A percentile compares a stretch with the other conserved stretches of the same genome.
Evolutionary conservation across 2,888 invertebrate genomes (phyloP).

Genomic region (Eristalis tenax): DNA sequence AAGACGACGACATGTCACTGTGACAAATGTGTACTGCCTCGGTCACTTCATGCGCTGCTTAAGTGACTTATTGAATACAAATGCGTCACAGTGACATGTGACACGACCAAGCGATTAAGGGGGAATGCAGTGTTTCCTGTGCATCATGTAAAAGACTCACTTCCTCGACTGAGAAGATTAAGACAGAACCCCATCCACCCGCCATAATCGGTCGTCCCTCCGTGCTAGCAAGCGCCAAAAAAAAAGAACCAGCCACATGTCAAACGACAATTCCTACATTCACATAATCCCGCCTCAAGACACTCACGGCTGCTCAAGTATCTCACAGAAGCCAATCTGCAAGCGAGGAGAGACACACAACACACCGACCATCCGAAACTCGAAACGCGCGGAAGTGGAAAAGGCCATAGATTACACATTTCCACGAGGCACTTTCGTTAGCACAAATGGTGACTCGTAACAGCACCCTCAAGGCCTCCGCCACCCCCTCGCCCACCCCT

Average conservation of each 20-base stretch:
- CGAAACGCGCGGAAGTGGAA: conserved; percentile 61
- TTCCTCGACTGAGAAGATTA: neutral
- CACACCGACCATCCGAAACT: conserved; percentile 55
- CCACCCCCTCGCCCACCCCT: too few relatives aligned
- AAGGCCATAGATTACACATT: conserved; percentile 55
- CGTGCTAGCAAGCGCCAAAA: neutral
- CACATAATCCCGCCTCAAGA: conserved; percentile 47
- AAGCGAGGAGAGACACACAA: conserved; percentile 19
- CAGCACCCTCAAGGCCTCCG: neutral
- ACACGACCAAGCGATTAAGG: too few relatives aligned
- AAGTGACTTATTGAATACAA: too few relatives aligned
- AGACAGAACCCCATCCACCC: neutral
- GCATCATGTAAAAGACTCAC: too few relatives aligned
- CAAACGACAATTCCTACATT: conserved; percentile 21
- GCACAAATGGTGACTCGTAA: neutral
- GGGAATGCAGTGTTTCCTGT: too few relatives aligned
- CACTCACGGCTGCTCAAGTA: neutral
- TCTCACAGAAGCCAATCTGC: conserved; percentile 36
- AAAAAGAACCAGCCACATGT: conserved; percentile 41
- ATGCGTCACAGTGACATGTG: too few relatives aligned
- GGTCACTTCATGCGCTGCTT: too few relatives aligned
- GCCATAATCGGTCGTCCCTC: neutral
- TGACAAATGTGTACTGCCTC: too few relatives aligned
- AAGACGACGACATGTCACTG: too few relatives aligned
- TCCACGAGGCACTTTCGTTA: conserved; percentile 51